Evolutionary conservation across 2,797 vertebrate genomes (phyloP).

Genomic region (Propithecus perrieri): DNA sequence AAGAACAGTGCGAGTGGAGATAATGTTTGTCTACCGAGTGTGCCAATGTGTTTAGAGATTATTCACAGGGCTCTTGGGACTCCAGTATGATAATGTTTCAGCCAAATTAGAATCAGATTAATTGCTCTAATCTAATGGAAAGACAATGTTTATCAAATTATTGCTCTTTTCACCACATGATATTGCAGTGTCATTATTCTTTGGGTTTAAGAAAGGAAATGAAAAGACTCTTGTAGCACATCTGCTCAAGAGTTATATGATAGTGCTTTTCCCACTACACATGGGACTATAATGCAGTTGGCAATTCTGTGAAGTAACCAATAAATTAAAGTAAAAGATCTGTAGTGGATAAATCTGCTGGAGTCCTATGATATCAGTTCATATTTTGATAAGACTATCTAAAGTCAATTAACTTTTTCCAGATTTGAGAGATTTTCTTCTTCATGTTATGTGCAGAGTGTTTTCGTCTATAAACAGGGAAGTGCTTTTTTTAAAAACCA

Average conservation of each 20-base stretch:
- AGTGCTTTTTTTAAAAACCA: slow-evolving; percentile 41
- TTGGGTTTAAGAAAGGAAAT: slow-evolving; percentile 84
- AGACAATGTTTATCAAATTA: slow-evolving; percentile 93
- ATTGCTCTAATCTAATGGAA: slow-evolving; percentile 93
- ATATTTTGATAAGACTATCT: slow-evolving; percentile 79
- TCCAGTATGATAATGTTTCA: slow-evolving; percentile 88
- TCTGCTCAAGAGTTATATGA: slow-evolving; percentile 84
- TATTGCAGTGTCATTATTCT: slow-evolving; percentile 89
- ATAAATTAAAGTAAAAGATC: slow-evolving; percentile 85
- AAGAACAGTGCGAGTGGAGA: slow-evolving; percentile 88
- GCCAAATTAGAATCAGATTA: slow-evolving; percentile 95
- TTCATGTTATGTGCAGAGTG: slow-evolving; percentile 60
- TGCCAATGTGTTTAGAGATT: slow-evolving; percentile 91
- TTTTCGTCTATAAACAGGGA: slow-evolving; percentile 74
- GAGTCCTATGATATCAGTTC: slow-evolving; percentile 69
- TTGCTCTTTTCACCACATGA: slow-evolving; percentile 89
- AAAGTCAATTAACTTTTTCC: slow-evolving; percentile 78
- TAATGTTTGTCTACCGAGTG: slow-evolving; percentile 90
- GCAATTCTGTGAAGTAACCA: slow-evolving; percentile 83
- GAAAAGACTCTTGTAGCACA: slow-evolving; percentile 87
- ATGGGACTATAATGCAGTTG: slow-evolving; percentile 74
- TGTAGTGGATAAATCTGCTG: slow-evolving; percentile 80
- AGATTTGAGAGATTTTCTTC: slow-evolving; percentile 64
- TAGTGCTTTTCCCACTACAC: slow-evolving; percentile 76
- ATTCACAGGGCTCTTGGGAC: slow-evolving; percentile 90